phyloP scores from a whole-genome alignment of 2,797 vertebrate genomes.

The Alcedo atthis region DNA sequence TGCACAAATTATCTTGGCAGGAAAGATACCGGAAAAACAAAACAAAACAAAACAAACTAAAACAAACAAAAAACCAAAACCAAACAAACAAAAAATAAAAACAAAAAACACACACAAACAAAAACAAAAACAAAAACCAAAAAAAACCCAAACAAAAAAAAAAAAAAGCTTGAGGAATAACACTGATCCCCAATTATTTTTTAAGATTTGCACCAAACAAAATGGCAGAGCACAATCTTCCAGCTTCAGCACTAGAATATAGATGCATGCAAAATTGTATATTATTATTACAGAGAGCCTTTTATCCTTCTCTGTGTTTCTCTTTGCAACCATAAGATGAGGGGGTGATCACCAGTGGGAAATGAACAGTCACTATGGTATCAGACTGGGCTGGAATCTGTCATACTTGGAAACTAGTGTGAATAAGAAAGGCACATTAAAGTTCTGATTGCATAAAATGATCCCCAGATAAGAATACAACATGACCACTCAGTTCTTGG shows the following conservation, averaged over 20 bases:
- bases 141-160: neutral
- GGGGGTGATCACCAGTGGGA: neutral
- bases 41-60: neutral
- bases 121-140: too few relatives aligned
- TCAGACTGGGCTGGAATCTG: constrained; percentile 18
- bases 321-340: constrained; percentile 10
- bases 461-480: neutral
- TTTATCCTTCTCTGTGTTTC: constrained; percentile 18
- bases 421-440: neutral
- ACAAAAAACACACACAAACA: neutral
- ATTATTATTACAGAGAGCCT: constrained; percentile 2
- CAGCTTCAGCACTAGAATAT: neutral
- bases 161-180: neutral
- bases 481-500: neutral
- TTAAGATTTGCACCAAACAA: neutral
- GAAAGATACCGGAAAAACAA: neutral
- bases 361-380: neutral
- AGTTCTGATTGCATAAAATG: neutral
- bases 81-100: neutral
- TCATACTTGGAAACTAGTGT: constrained; percentile 8
- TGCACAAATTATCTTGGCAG: neutral
- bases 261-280: neutral
- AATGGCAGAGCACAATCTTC: neutral
- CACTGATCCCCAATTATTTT: neutral
- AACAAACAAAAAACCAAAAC: neutral